Evolutionary conservation across 2,888 invertebrate genomes (phyloP).

Genomic region (Dicyrtoma fusca): DNA sequence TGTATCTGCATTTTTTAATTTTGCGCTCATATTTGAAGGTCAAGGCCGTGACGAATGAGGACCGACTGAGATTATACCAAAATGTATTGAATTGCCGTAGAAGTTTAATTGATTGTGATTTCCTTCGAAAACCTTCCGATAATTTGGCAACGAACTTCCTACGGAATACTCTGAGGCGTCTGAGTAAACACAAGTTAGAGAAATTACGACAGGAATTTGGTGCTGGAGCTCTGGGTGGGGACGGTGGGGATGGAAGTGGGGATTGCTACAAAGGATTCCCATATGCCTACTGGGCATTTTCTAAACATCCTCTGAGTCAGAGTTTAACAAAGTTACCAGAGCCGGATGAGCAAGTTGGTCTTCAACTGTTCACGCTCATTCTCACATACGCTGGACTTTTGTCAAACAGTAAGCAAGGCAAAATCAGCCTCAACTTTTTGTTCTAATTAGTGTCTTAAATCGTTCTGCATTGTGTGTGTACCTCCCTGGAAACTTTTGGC

Average conservation of each 20-base stretch:
- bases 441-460: background rate
- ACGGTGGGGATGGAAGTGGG: slow-evolving; percentile 77
- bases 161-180: slow-evolving; percentile 80
- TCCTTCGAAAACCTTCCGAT: slow-evolving; percentile 78
- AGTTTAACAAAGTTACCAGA: slow-evolving; percentile 83
- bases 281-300: slow-evolving; percentile 88
- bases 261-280: slow-evolving; percentile 87
- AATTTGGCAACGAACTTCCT: slow-evolving; percentile 81
- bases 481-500: background rate
- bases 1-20: too few species aligned
- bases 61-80: slow-evolving; percentile 82
- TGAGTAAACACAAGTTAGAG: slow-evolving; percentile 74
- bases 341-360: slow-evolving; percentile 80
- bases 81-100: slow-evolving; percentile 82
- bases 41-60: slow-evolving; percentile 80
- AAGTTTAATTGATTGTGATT: slow-evolving; percentile 78
- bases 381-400: slow-evolving; percentile 85
- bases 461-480: too few species aligned
- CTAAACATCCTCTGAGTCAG: slow-evolving; percentile 76
- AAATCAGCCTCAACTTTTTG: background rate
- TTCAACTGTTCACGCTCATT: slow-evolving; percentile 86
- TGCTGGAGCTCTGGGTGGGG: slow-evolving; percentile 64
- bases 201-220: slow-evolving; percentile 70
- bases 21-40: slow-evolving; percentile 60
- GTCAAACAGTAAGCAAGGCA: slow-evolving; percentile 65